Evolutionary conservation across 2,113 vertebrate genomes (phyloP), one percentile per base, ranked within the genome.

Genomic region (Elaphurus davidianus): DNA sequence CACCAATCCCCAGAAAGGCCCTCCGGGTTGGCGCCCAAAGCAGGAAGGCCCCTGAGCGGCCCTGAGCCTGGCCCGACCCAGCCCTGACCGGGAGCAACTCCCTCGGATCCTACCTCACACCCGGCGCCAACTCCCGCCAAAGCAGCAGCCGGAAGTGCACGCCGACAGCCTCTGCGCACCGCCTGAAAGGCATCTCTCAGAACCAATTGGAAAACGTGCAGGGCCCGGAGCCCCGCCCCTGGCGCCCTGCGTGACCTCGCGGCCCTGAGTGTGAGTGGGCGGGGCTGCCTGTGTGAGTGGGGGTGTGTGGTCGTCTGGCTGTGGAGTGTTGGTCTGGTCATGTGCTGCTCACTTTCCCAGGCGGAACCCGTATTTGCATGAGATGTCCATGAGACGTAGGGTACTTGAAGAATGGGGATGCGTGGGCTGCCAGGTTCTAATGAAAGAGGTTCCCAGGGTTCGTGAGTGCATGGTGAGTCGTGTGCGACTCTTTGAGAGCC

Each of bases 351-450:
- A 2, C 27, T 17, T n/a, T 87, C 25, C n/a, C 9, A 10, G n/a
- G 10, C 0, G 8, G 2, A 12, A 2, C 2, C 0, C 0, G 10
- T 0, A 1, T 3, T 3, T 30, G 3, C 3, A 0, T 19, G n/a
- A 54, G 33, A 11, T 1, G 0, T 40, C 3, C 7, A 2, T 1
- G 47, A 76, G 67, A 30, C 23, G 16, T 13, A 0, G 9, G 43
- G n/a, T 28, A 6, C 33, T 19, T 7, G 0, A 50, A 50, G 82
- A 45, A 87, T 23, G 7, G 16, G 16, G 92, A 81, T 8, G n/a
- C 5, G 0, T 36, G 19, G 25, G 17, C 40, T n/a, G 3, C 50
- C 88, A 78, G 19, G 40, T n/a, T 93, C 62, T 78, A 83, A 90
- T 1, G 30, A 87, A 67, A 86, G 15, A 17, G 0, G 12, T n/a